phyloP scores from a whole-genome alignment of 2,113 vertebrate species.

The Pagrus major region DNA sequence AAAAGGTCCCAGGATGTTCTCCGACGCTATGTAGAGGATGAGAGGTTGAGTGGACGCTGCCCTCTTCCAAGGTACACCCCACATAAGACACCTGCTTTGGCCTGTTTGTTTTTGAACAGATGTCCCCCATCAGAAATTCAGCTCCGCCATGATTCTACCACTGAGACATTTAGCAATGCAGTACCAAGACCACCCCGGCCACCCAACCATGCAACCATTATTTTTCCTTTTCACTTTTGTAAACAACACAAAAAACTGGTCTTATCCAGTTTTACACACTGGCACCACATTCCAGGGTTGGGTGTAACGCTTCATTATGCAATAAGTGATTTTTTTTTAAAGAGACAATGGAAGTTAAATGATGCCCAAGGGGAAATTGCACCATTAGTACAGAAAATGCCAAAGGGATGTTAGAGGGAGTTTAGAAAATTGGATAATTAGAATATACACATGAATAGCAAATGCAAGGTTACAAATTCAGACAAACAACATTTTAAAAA shows the following conservation, averaged over 20 bases:
- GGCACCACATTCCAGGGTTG: not conserved
- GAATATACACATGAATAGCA: not conserved
- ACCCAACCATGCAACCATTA: not conserved
- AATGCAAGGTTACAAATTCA: not conserved
- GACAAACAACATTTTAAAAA: not conserved
- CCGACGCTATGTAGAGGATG: slow-evolving; percentile 95
- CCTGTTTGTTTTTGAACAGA: not conserved
- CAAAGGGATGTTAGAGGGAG: not conserved
- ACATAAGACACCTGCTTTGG: not conserved
- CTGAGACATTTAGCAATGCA: not conserved
- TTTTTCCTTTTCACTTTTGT: slow-evolving; percentile 1
- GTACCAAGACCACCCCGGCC: not conserved
- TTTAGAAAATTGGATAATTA: slow-evolving; percentile 7
- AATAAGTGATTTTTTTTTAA: not conserved
- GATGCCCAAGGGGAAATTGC: slow-evolving; percentile 1
- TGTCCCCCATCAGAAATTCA: not conserved
- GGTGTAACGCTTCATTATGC: not conserved
- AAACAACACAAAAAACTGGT: slow-evolving; percentile 19
- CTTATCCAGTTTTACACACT: not conserved
- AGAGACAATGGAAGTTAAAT: slow-evolving; percentile 3
- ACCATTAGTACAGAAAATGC: slow-evolving; percentile 10
- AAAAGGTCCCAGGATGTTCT: slow-evolving; percentile 96
- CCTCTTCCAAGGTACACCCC: slow-evolving; percentile 92
- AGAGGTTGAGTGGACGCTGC: slow-evolving; percentile 96
- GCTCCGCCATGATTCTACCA: not conserved